Evolutionary conservation across 2,797 vertebrate genomes (phyloP), one percentile per base, ranked within the genome.

Genomic region (Scolopax bukidnonensis): DNA sequence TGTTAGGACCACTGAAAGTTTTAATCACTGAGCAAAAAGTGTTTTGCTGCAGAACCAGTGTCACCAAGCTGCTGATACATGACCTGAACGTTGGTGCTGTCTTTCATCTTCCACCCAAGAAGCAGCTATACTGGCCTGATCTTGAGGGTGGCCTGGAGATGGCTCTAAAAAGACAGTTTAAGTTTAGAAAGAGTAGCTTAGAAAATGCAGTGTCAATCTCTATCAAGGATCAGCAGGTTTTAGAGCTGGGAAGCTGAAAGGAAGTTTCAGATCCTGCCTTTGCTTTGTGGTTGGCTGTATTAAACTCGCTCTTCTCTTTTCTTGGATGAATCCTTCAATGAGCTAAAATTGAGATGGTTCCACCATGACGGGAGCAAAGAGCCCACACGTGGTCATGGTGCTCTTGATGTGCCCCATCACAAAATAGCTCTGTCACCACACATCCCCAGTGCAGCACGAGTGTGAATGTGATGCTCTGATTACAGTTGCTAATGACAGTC

Each of bases 401-500:
- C 48, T 89, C 76, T 91, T 94, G 93, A 89, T 81, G 74, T 84
- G 47, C 51, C 56, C 56, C 36, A 30, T 89, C 57, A 41, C 57
- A 53, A 51, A 70, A 70, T 20, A 89, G 51, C 75, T 89, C 78
- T 7, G 2, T 7, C 32, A 38, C 70, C 61, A 25, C 21, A 6
- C 16, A 11, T 53, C 63, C 59, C 54, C 63, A 4, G 76, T 56
- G 68, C 87, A 61, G 80, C 45, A 1, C 6, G 43, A 70, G 53
- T 16, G 28, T 38, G 60, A 63, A 70, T 4, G 7, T 71, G 80
- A 80, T 67, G 84, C 87, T 92, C 84, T 92, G 84, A 92, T 94
- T 75, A 25, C 67, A 61, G 89, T 17, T 48, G 53, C 91, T 93
- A 89, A 85, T 87, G 82, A 84, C 84, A 92, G 86, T 65, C 67